phyloP scores from a whole-genome alignment of 2,113 vertebrate species.

The Dolichotis patagonum region DNA sequence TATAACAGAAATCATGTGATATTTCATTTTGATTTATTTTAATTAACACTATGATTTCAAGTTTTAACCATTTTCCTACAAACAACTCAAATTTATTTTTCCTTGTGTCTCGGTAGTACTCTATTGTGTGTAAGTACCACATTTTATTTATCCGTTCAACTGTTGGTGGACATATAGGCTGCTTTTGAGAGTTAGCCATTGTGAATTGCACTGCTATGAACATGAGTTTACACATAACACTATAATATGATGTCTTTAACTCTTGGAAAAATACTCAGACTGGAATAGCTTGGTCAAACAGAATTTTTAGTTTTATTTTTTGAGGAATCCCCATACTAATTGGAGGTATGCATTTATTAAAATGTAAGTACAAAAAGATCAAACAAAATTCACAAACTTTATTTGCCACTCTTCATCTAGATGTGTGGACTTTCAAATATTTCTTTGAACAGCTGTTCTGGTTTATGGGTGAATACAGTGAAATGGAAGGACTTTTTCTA shows the following conservation, averaged over 20 bases:
- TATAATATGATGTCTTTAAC: not conserved
- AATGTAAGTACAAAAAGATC: conserved; percentile 7
- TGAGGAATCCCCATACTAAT: not conserved
- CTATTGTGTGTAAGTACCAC: not conserved
- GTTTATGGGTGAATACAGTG: not conserved
- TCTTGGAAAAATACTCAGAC: not conserved
- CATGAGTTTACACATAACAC: not conserved
- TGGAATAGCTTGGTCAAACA: not conserved
- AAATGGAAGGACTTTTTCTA: not conserved
- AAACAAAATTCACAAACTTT: not conserved
- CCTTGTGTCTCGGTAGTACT: not conserved
- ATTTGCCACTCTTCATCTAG: not conserved
- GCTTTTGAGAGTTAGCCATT: not conserved
- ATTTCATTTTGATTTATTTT: not conserved
- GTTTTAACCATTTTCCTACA: not conserved
- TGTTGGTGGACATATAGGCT: not conserved
- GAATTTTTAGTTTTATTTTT: not conserved
- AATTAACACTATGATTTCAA: not conserved
- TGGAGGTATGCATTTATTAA: not conserved
- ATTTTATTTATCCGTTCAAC: not conserved
- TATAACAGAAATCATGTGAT: not conserved
- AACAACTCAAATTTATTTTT: not conserved
- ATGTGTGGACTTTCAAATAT: not conserved
- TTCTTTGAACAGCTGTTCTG: not conserved
- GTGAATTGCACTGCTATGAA: not conserved